Evolutionary conservation across 1,140 invertebrate genomes (phyloP).

Genomic region (Drosophila teissieri): DNA sequence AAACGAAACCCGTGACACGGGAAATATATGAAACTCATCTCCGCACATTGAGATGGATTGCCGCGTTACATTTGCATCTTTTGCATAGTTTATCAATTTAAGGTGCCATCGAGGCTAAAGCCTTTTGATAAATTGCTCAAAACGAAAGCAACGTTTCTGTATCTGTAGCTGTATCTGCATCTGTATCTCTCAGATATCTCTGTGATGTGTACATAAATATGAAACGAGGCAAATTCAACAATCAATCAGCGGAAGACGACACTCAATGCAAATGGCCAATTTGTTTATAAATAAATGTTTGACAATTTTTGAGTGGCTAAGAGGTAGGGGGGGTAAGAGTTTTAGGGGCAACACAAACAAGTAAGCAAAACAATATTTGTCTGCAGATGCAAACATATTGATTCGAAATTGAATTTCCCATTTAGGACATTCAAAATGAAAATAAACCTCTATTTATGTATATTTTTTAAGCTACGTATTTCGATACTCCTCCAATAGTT

Average conservation of each 20-base stretch:
- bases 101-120: slow-evolving; percentile 36
- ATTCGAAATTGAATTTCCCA: background rate
- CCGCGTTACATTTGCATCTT: slow-evolving; percentile 43
- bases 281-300: slow-evolving; percentile 46
- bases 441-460: too few relatives aligned
- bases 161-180: slow-evolving; percentile 24
- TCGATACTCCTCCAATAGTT: background rate
- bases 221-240: slow-evolving; percentile 28
- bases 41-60: slow-evolving; percentile 38
- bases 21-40: slow-evolving; percentile 9
- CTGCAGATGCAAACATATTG: background rate
- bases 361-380: background rate
- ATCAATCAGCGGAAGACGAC: slow-evolving; percentile 38
- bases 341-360: background rate
- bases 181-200: slow-evolving; percentile 12
- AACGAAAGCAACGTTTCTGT: slow-evolving; percentile 22
- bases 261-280: slow-evolving; percentile 38
- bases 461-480: too few relatives aligned
- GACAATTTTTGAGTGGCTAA: slow-evolving; percentile 9
- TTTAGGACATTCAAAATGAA: background rate
- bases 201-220: slow-evolving; percentile 15
- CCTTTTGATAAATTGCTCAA: slow-evolving; percentile 45
- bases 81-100: slow-evolving; percentile 56
- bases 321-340: too few relatives aligned
- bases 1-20: slow-evolving; percentile 18